Evolutionary conservation across 2,113 vertebrate species (phyloP), one percentile per base, ranked within the genome.

Genomic region (Channa argus): DNA sequence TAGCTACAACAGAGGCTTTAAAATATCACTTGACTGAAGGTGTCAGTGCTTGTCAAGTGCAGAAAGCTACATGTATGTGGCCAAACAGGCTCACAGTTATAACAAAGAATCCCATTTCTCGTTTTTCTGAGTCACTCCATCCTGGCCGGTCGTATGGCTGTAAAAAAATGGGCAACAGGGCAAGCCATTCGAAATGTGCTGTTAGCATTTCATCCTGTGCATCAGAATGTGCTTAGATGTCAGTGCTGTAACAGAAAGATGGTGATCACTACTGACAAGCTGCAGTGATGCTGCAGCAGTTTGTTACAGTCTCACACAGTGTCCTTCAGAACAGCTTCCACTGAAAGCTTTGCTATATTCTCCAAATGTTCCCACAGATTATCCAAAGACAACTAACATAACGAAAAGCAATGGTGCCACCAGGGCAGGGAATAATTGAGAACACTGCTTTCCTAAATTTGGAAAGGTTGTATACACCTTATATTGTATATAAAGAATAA

Each of bases 241-340:
- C 83, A 78, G 74, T 0, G 36, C 71, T 68, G 69, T 74, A 78
- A 74, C 71, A 4, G 52, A 80, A 68, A 73, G 79, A 92, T 50
- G 47, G 76, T 88, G 86, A 92, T 92, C 82, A 60, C 86, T 78
- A 62, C 83, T 91, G 92, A 92, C 91, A 91, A 83, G 86, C 80
- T 84, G 69, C 85, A 87, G 84, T 76, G 80, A 82, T 59, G 86
- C 86, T 80, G 88, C 74, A 78, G 88, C 82, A 80, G 64, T 86
- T 82, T 80, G 79, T 80, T 74, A 75, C 64, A 61, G 73, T 71
- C 66, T 82, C 73, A 82, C 82, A 85, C 86, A 77, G 71, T 37
- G 59, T 73, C 79, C 79, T 85, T 86, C 59, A 67, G 75, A 24
- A 8, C 36, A 14, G 46, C 81, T 50, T 79, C 74, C 64, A 62